A percentile compares a stretch with the other conserved stretches of the same genome.
These are phyloP conservation scores for Latrodectus hesperus DNA, from an alignment of 2,888 invertebrate species.

Conservation along the genomic window DNA sequence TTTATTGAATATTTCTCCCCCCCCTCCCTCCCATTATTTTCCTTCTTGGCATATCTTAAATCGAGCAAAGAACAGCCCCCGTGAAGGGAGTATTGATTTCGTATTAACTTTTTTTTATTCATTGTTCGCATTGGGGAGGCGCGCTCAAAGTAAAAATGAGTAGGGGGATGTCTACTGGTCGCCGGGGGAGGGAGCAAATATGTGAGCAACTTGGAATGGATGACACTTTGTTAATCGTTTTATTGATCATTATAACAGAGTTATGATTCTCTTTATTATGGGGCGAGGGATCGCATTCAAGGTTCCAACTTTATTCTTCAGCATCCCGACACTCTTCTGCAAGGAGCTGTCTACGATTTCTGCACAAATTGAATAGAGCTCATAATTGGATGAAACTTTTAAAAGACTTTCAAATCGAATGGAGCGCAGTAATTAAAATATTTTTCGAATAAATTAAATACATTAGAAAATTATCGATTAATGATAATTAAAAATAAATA, in stretches of 20 bases:
- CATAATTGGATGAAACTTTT: too few relatives aligned
- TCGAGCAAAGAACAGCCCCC: slow-evolving; percentile 57
- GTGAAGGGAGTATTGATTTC: slow-evolving; percentile 60
- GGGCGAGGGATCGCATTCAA: slow-evolving; percentile 23
- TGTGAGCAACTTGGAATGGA: slow-evolving; percentile 34
- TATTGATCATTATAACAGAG: slow-evolving; percentile 65
- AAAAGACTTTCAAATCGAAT: too few relatives aligned
- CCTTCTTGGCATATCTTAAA: slow-evolving; percentile 49
- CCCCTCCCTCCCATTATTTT: slow-evolving; percentile 51
- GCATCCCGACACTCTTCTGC: not conserved
- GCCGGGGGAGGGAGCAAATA: slow-evolving; percentile 1
- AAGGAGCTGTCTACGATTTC: not conserved
- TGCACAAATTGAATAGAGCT: not conserved
- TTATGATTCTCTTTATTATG: slow-evolving; percentile 56
- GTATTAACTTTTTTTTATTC: slow-evolving; percentile 59
- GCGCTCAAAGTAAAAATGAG: slow-evolving; percentile 57
- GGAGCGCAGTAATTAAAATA: too few relatives aligned
- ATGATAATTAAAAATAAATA: too few relatives aligned
- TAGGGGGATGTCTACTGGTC: slow-evolving; percentile 15
- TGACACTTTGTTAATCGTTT: slow-evolving; percentile 59
- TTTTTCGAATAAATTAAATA: too few relatives aligned
- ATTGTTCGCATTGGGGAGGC: slow-evolving; percentile 34
- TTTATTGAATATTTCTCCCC: slow-evolving; percentile 60
- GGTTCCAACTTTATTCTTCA: slow-evolving; percentile 43
- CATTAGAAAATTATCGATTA: too few relatives aligned